phyloP scores from a whole-genome alignment of 1,140 invertebrate genomes.

The Charaxes varanes region DNA sequence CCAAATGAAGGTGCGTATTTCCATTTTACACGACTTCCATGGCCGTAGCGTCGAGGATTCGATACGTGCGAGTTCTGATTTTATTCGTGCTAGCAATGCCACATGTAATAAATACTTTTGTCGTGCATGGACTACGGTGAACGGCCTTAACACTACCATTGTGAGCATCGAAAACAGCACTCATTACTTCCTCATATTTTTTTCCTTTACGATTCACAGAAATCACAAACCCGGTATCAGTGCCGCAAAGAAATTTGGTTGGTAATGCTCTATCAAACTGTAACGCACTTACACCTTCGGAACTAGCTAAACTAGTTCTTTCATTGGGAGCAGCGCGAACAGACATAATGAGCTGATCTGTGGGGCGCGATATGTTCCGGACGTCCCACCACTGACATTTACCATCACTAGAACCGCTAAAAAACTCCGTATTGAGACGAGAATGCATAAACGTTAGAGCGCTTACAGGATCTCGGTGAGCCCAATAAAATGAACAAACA shows the following conservation, averaged over 20 bases:
- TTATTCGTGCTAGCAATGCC: constrained; percentile 95
- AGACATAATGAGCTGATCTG: constrained; percentile 78
- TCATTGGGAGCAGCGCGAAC: constrained; percentile 78
- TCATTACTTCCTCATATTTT: constrained; percentile 81
- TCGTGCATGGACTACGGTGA: constrained; percentile 87
- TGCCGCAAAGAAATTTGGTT: constrained; percentile 80
- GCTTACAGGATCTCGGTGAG: constrained; percentile 82
- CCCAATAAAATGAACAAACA: constrained; percentile 73
- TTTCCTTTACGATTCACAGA: constrained; percentile 86
- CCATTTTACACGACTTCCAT: too few relatives aligned
- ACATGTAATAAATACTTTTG: constrained; percentile 91
- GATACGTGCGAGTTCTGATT: too few relatives aligned
- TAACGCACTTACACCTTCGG: constrained; percentile 82
- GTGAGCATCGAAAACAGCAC: constrained; percentile 76
- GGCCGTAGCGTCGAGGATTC: too few relatives aligned
- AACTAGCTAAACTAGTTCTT: constrained; percentile 73
- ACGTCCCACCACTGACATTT: constrained; percentile 89
- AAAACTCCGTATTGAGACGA: constrained; percentile 87
- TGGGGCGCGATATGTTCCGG: constrained; percentile 82
- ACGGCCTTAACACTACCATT: constrained; percentile 85
- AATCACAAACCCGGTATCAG: constrained; percentile 83
- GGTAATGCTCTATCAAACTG: constrained; percentile 91
- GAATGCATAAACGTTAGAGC: constrained; percentile 83
- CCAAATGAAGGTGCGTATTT: too few relatives aligned
- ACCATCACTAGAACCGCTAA: constrained; percentile 89